These are phyloP conservation scores for Mythimna albipuncta DNA, from an alignment of 2,888 invertebrate genomes.

Conservation along the genomic window DNA sequence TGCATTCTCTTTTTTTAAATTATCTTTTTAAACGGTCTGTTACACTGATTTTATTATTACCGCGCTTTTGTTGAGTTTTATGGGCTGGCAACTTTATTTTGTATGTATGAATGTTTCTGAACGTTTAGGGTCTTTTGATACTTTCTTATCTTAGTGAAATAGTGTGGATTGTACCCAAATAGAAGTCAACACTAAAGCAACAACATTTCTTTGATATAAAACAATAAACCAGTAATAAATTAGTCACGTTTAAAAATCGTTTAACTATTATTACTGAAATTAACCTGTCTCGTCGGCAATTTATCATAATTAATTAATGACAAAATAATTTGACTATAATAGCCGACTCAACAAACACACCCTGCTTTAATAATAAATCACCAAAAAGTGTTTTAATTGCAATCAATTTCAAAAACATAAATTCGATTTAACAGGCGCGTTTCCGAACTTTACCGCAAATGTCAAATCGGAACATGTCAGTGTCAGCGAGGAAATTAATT, in stretches of 20 bases:
- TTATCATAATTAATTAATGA: slow-evolving; percentile 7
- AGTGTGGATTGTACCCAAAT: not conserved
- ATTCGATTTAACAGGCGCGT: slow-evolving; percentile 46
- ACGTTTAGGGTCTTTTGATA: not conserved
- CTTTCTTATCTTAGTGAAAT: not conserved
- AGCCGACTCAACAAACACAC: slow-evolving; percentile 1
- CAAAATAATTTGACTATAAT: slow-evolving; percentile 10
- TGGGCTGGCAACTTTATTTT: slow-evolving; percentile 38
- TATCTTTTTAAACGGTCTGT: slow-evolving; percentile 64
- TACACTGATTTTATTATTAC: slow-evolving; percentile 64
- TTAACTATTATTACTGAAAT: slow-evolving; percentile 2
- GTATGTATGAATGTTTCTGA: not conserved
- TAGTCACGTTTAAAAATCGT: not conserved
- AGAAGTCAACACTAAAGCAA: not conserved
- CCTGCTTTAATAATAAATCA: slow-evolving; percentile 39
- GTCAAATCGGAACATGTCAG: slow-evolving; percentile 58
- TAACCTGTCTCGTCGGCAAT: not conserved
- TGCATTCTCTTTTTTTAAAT: slow-evolving; percentile 59
- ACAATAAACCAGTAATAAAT: not conserved
- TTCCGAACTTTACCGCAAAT: slow-evolving; percentile 48
- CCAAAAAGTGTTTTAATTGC: slow-evolving; percentile 45
- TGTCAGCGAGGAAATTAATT: slow-evolving; percentile 48
- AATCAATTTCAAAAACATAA: slow-evolving; percentile 48
- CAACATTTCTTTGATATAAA: not conserved
- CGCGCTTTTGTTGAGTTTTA: slow-evolving; percentile 45